These are phyloP conservation scores for Esperia sulphurella DNA, from an alignment of 2,888 invertebrate species.

Conservation along the genomic window DNA sequence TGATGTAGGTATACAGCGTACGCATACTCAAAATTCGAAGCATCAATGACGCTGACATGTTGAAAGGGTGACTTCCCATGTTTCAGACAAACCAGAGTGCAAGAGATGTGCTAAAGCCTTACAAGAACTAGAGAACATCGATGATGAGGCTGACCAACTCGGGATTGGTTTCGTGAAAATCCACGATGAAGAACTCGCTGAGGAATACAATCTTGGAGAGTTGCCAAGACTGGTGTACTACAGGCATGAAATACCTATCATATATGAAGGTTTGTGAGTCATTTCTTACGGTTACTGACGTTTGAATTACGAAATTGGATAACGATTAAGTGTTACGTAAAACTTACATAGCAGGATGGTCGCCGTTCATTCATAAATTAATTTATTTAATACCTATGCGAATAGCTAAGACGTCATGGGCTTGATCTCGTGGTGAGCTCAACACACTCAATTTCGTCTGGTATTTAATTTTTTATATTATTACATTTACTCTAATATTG, in stretches of 20 bases:
- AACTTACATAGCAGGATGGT: not conserved
- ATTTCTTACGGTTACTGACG: slow-evolving; percentile 45
- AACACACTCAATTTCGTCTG: no score
- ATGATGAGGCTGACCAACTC: slow-evolving; percentile 95
- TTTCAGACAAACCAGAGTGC: slow-evolving; percentile 93
- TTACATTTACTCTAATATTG: no score
- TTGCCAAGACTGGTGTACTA: slow-evolving; percentile 95
- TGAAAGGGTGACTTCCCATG: slow-evolving; percentile 15
- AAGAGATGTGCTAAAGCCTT: slow-evolving; percentile 94
- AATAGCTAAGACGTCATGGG: no score
- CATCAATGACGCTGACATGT: not conserved
- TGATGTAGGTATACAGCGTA: slow-evolving; percentile 47
- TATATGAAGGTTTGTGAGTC: slow-evolving; percentile 89
- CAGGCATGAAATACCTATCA: slow-evolving; percentile 95
- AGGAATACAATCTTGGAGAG: slow-evolving; percentile 94
- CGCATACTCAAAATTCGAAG: not conserved
- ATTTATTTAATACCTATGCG: not conserved
- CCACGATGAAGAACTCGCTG: slow-evolving; percentile 93
- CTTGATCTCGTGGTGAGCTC: no score
- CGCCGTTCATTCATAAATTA: slow-evolving; percentile 10
- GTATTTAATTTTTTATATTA: no score
- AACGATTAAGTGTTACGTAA: slow-evolving; percentile 22
- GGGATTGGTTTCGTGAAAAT: slow-evolving; percentile 97
- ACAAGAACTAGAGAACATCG: slow-evolving; percentile 95
- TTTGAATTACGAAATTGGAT: slow-evolving; percentile 39